Evolutionary conservation across 2,888 invertebrate species (phyloP), one percentile per base, ranked within the genome.

Genomic region (Apodemia mormo): DNA sequence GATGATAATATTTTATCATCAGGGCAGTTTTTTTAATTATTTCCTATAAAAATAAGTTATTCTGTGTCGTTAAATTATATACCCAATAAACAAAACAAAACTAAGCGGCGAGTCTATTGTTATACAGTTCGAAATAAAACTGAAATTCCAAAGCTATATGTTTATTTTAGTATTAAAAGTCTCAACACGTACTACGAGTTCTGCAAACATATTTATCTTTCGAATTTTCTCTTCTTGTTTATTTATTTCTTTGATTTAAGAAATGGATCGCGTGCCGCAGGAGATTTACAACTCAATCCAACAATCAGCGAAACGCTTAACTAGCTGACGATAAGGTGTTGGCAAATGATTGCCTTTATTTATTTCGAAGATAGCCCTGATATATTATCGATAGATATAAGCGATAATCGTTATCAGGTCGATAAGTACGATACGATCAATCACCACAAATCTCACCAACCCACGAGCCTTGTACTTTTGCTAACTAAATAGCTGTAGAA

Each of bases 281-380:
- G 77, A 90, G 90, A 91, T 91, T 92, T 92, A 92, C 87, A 87
- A 87, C 91, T 90, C 91, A 90, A 90, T 91, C 86, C 84, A 86
- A 82, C 90, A 92, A 92, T 92, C 92, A 91, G 85, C 79, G 86
- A 87, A 92, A 89, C 91, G 88, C 88, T 92, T 90, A 91, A 91
- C 89, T 85, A 90, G 85, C 86, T 85, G 86, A 85, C 86, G 92
- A 92, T 92, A 91, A 90, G 89, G 89, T 89, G 89, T 86, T 83
- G 87, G 80, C 82, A 82, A 87, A 83, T 86, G 87, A 90, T 90
- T 82, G 84, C 82, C 78, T 79, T 82, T 81, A 83, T 85, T 85
- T 87, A 83, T 85, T 82, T 78, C 12, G 73, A 76, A 79, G 75
- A 77, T 76, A 75, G 72, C 68, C 37, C 65, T 69, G 65, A 65